Evolutionary conservation across 1,140 invertebrate genomes (phyloP).

Genomic region (Drosophila tani): DNA sequence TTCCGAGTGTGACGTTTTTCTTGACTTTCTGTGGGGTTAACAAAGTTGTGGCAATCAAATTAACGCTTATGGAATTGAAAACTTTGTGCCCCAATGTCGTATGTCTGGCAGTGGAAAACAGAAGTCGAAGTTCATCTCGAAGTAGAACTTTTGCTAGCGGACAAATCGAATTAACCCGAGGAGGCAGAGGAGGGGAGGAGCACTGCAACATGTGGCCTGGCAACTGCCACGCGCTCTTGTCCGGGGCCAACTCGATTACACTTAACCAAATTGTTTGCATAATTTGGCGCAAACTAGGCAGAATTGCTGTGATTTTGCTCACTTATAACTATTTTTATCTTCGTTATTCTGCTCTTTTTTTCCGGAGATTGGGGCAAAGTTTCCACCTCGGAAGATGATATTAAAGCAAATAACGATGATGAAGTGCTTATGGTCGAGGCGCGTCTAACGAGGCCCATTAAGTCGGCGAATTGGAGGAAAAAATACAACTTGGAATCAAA

Average conservation of each 20-base stretch:
- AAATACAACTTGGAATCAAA: slow-evolving; percentile 45
- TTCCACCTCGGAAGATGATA: slow-evolving; percentile 19
- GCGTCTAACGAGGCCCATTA: slow-evolving; percentile 60
- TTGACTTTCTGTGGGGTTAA: not conserved
- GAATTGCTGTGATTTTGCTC: slow-evolving; percentile 19
- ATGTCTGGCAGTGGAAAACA: slow-evolving; percentile 7
- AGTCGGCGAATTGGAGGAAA: slow-evolving; percentile 43
- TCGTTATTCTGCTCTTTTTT: not conserved
- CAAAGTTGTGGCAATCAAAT: slow-evolving; percentile 65
- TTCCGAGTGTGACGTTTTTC: not conserved
- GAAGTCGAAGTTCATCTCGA: slow-evolving; percentile 10
- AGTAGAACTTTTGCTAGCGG: slow-evolving; percentile 38
- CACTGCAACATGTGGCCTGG: slow-evolving; percentile 34
- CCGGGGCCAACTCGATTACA: slow-evolving; percentile 35
- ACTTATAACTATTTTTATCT: slow-evolving; percentile 10
- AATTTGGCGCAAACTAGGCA: slow-evolving; percentile 34
- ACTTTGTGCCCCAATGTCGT: slow-evolving; percentile 28
- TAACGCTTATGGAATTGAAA: slow-evolving; percentile 54
- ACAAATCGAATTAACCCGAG: slow-evolving; percentile 36
- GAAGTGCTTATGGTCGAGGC: slow-evolving; percentile 50
- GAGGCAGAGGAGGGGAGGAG: not conserved
- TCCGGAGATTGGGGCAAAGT: slow-evolving; percentile 19
- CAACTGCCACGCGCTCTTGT: slow-evolving; percentile 9
- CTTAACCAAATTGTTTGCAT: slow-evolving; percentile 50
- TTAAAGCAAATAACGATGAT: slow-evolving; percentile 24